Conservation (phyloP, 92 coral and sea anemone genomes). For the Galaxea fascicularis region DNA sequence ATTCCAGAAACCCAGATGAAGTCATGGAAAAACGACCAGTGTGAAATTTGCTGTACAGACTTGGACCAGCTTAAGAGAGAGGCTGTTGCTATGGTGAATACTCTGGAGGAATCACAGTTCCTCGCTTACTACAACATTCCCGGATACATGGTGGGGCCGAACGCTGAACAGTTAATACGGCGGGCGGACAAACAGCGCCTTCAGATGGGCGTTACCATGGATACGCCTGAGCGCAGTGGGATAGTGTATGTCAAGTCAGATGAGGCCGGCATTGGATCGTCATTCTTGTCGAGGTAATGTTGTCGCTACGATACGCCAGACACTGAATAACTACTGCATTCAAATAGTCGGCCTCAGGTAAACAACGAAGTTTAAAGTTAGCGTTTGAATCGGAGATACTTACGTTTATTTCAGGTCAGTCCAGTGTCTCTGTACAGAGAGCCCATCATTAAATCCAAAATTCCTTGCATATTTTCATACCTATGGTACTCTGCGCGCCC, state of each 20-base stretch:
- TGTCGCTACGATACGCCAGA: background rate
- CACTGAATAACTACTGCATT: too few relatives aligned
- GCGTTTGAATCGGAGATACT: too few relatives aligned
- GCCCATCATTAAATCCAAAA: too few relatives aligned
- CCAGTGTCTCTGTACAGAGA: too few relatives aligned
- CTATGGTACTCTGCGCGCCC: too few relatives aligned
- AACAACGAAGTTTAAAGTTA: too few relatives aligned
- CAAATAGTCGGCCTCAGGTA: too few relatives aligned
- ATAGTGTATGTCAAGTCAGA: slow-evolving; percentile 61
- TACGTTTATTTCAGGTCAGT: too few relatives aligned
- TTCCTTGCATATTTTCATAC: too few relatives aligned
- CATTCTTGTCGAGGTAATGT: slow-evolving; percentile 83
- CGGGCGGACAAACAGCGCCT: slow-evolving; percentile 80
- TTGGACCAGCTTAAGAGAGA: slow-evolving; percentile 93
- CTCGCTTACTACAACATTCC: slow-evolving; percentile 95
- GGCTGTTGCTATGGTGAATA: slow-evolving; percentile 97
- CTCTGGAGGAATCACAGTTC: slow-evolving; percentile 94
- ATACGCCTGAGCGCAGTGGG: slow-evolving; percentile 75
- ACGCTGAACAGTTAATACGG: slow-evolving; percentile 86
- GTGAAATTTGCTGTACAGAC: slow-evolving; percentile 95
- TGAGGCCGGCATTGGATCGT: slow-evolving; percentile 64
- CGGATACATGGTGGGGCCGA: slow-evolving; percentile 90
- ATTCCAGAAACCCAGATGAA: slow-evolving; percentile 94
- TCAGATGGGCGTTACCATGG: slow-evolving; percentile 76
- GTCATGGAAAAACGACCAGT: slow-evolving; percentile 94